phyloP scores from a whole-genome alignment of 1,140 invertebrate species.

The Planococcus citri region DNA sequence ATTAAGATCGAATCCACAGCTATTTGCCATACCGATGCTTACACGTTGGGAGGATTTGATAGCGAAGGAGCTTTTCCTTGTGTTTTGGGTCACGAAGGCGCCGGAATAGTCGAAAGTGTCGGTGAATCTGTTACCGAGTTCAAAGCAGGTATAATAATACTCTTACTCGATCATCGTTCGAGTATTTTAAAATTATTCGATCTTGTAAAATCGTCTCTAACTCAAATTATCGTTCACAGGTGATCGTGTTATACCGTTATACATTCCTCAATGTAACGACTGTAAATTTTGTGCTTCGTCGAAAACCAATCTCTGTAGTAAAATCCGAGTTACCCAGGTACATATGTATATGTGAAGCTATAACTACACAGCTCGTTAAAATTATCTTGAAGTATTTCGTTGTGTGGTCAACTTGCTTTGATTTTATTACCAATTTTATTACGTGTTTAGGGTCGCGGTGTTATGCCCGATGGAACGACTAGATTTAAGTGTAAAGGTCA shows the following conservation, averaged over 20 bases:
- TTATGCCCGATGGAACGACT: constrained; percentile 93
- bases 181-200: no score
- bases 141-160: constrained; percentile 45
- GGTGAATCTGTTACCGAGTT: constrained; percentile 86
- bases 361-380: no score
- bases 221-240: constrained; percentile 48
- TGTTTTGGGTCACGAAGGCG: constrained; percentile 87
- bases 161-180: background rate
- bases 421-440: background rate
- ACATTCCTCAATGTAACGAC: constrained; percentile 89
- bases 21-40: constrained; percentile 96
- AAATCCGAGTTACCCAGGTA: constrained; percentile 70
- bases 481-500: constrained; percentile 87
- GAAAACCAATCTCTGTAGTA: constrained; percentile 95
- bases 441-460: constrained; percentile 53
- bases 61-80: constrained; percentile 90
- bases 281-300: constrained; percentile 93
- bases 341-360: no score
- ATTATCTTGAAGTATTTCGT: background rate
- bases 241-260: constrained; percentile 92
- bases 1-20: constrained; percentile 72
- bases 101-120: constrained; percentile 89
- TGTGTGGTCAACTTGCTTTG: no score
- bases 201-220: no score
- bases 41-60: constrained; percentile 82